These are phyloP conservation scores for Aphodius sticticus DNA, from an alignment of 2,888 invertebrate genomes.

Conservation along the genomic window DNA sequence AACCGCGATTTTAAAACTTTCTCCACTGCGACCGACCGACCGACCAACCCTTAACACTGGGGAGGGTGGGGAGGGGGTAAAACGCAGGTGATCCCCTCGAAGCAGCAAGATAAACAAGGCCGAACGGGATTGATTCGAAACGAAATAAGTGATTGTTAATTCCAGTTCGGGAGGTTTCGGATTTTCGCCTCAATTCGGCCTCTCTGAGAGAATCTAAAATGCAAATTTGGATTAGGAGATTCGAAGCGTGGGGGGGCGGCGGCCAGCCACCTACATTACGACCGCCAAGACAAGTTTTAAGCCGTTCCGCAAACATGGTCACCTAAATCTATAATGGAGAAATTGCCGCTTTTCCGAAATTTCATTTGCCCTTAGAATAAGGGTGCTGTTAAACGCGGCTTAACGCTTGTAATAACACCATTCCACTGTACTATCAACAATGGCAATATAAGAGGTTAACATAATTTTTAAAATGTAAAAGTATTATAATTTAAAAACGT, in stretches of 20 bases:
- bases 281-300: constrained; percentile 24
- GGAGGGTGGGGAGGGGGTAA: background rate
- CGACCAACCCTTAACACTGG: background rate
- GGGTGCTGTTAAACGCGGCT: background rate
- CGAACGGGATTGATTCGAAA: background rate
- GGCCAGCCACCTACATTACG: constrained; percentile 29
- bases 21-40: background rate
- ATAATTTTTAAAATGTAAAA: too few relatives aligned
- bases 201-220: constrained; percentile 56
- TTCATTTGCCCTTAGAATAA: background rate
- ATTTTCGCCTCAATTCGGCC: constrained; percentile 12
- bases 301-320: constrained; percentile 21
- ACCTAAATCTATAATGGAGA: constrained; percentile 22
- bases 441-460: background rate
- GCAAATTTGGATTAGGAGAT: constrained; percentile 58
- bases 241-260: constrained; percentile 32
- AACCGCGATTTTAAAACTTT: constrained; percentile 4
- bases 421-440: background rate
- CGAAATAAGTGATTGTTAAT: constrained; percentile 25
- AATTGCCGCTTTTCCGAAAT: background rate
- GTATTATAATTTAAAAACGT: too few relatives aligned
- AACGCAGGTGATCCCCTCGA: constrained; percentile 24
- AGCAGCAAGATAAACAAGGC: constrained; percentile 13
- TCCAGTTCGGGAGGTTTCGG: background rate
- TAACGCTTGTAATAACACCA: background rate